phyloP scores from a whole-genome alignment of 2,797 vertebrate genomes.

The Ataeniobius toweri region DNA sequence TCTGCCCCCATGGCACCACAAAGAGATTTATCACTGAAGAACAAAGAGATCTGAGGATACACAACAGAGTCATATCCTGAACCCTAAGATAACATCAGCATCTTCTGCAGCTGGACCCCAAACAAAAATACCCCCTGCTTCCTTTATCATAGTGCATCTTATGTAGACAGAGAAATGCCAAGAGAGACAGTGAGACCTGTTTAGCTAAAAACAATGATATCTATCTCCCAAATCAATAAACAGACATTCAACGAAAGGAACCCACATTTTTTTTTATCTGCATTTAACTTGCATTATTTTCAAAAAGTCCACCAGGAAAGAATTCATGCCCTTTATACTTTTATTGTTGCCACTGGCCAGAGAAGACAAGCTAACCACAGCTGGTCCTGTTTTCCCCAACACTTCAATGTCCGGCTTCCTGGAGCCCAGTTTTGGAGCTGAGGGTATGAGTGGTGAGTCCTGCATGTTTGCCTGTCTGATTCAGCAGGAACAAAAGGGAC shows the following conservation, averaged over 20 bases:
- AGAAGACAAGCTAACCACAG: slow-evolving; percentile 74
- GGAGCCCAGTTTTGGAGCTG: slow-evolving; percentile 67
- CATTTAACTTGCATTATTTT: slow-evolving; percentile 28
- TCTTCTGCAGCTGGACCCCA: slow-evolving; percentile 41
- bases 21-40: slow-evolving; percentile 68
- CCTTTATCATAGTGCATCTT: slow-evolving; percentile 13
- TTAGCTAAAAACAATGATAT: slow-evolving; percentile 6
- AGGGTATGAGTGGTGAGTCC: slow-evolving; percentile 69
- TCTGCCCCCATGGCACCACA: slow-evolving; percentile 71
- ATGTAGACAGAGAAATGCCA: slow-evolving; percentile 3
- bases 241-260: neutral
- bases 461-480: slow-evolving; percentile 64
- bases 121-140: slow-evolving; percentile 7
- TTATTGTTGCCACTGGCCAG: slow-evolving; percentile 66
- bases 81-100: slow-evolving; percentile 54
- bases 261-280: neutral
- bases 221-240: slow-evolving; percentile 13
- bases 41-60: slow-evolving; percentile 62
- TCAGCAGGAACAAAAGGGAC: slow-evolving; percentile 60
- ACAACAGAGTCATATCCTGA: slow-evolving; percentile 46
- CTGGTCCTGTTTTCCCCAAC: slow-evolving; percentile 72
- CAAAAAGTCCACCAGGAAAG: slow-evolving; percentile 18
- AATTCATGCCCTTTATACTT: slow-evolving; percentile 34
- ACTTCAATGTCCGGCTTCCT: slow-evolving; percentile 72
- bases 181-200: neutral